Base-by-base conservation (phyloP, 2,113 vertebrate genomes). In the Cinclus mexicanus region DNA sequence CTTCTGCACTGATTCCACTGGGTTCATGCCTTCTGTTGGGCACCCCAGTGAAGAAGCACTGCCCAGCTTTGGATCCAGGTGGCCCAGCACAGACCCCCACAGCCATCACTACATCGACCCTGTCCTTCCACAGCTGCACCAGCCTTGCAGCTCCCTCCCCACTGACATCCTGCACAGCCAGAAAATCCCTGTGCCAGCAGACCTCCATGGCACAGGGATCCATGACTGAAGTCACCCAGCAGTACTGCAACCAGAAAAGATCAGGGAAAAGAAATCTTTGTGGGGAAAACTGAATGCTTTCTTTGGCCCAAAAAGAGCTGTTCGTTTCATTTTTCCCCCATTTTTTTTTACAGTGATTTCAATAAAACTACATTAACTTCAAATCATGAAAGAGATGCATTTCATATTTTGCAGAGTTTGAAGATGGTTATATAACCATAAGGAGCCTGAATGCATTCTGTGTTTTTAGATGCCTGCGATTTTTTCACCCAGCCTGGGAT, bases 401-500 rank as follows among this genome's bases (percentile, higher is more conserved):
- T 91, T 67, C 5, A 0, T 65, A 9, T 50, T 93, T 87, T 83
- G 68, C 82, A 69, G 82, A 60, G 53, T 52, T 25, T 57, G 49
- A 76, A 79, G 88, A 49, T 79, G 46, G 79, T 95, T 79, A 79
- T 57, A 57, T 44, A 82, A 64, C 63, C 53, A 15, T 33, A 71
- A 82, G 52, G 61, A 90, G 57, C 60, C 65, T 90, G 92, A 84
- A 75, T 4, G 11, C 37, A 53, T 90, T 72, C 72, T 0, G 2
- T 93, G 87, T 64, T 94, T 87, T 93, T 3, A 79, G 82, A 69
- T 31, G 71, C 49, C 85, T 93, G 92, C 37, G 49, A 61, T 57
- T 79, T 90, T 89, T 90, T 72, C 94, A 91, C 94, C 65, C 70
- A 90, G 82, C 87, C 85, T 72, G 93, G 41, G n/a, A 53, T 85